Evolutionary conservation across 1,140 invertebrate genomes (phyloP).

Genomic region (Scylla paramamosain): DNA sequence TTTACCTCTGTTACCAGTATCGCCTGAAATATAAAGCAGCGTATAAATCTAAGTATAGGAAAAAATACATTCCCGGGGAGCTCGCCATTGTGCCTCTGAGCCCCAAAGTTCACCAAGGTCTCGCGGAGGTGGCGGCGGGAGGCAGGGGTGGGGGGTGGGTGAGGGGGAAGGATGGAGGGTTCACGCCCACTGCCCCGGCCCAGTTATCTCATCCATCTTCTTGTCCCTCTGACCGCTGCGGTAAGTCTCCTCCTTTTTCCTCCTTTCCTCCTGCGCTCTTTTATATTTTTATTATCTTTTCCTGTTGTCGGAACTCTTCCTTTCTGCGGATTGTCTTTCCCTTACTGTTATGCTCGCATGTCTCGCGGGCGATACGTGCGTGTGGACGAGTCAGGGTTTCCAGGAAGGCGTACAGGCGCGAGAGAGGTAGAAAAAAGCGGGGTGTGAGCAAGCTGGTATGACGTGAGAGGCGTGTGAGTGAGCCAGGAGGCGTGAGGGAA

Average conservation of each 20-base stretch:
- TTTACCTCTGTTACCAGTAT: no score
- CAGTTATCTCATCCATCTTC: constrained; percentile 28
- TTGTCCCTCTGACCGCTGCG: constrained; percentile 34
- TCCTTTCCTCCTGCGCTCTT: not conserved
- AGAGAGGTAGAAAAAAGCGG: constrained; percentile 23
- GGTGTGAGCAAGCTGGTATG: constrained; percentile 27
- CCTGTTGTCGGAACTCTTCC: not conserved
- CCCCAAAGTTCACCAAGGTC: not conserved
- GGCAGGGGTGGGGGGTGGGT: not conserved
- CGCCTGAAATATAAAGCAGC: not conserved
- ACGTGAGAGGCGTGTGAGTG: constrained; percentile 30
- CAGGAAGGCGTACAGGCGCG: not conserved
- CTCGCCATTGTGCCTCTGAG: not conserved
- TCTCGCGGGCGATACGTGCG: not conserved
- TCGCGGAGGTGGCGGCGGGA: not conserved
- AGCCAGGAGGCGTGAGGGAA: not conserved
- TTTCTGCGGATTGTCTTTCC: not conserved
- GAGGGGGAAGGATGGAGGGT: not conserved
- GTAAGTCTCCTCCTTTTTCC: not conserved
- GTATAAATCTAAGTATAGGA: not conserved
- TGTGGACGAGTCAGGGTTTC: not conserved
- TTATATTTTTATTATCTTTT: not conserved
- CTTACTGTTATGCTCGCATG: not conserved
- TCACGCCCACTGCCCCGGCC: constrained; percentile 5
- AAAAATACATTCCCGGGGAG: not conserved